A percentile compares a stretch with the other conserved stretches of the same genome.
phyloP scores from a whole-genome alignment of 2,113 vertebrate species.

The Mungos mungo region DNA sequence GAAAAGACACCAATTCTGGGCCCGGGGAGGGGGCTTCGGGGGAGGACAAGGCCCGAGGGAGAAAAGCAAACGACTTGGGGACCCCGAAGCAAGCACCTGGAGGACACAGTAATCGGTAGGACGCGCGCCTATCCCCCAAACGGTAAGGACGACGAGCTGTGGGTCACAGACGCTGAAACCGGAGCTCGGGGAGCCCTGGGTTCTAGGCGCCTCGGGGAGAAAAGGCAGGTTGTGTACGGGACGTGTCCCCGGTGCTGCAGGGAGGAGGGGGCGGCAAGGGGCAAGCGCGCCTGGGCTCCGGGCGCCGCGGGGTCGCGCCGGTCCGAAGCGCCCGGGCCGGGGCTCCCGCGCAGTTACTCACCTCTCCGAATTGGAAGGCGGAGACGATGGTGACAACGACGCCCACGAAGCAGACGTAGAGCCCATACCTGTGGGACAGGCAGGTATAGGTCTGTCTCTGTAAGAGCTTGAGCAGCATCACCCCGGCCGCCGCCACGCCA shows the following conservation, averaged over 20 bases:
- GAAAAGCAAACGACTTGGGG: background rate
- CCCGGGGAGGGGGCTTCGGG: background rate
- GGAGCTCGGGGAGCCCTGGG: background rate
- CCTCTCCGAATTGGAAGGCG: slow-evolving; percentile 98
- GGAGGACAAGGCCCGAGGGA: background rate
- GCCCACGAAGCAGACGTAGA: slow-evolving; percentile 96
- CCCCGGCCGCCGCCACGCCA: slow-evolving; percentile 61
- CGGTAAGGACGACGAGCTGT: background rate
- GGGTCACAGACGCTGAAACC: background rate
- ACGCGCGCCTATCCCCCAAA: too few relatives aligned
- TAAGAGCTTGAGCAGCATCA: slow-evolving; percentile 95
- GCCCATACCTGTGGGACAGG: slow-evolving; percentile 96
- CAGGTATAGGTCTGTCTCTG: slow-evolving; percentile 98
- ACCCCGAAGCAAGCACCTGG: background rate
- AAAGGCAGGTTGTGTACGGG: background rate
- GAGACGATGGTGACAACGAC: slow-evolving; percentile 97
- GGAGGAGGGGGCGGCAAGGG: background rate
- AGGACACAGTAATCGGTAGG: background rate
- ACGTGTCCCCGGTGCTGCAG: background rate
- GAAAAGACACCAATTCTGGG: background rate
- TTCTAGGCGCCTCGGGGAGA: background rate
- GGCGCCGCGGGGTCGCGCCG: background rate
- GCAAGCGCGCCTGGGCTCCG: background rate
- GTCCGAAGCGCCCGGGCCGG: fast-evolving
- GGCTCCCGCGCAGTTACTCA: slow-evolving; percentile 78